Evolutionary conservation across 2,888 invertebrate species (phyloP), one percentile per base, ranked within the genome.

Genomic region (Philopedon plagiatum): DNA sequence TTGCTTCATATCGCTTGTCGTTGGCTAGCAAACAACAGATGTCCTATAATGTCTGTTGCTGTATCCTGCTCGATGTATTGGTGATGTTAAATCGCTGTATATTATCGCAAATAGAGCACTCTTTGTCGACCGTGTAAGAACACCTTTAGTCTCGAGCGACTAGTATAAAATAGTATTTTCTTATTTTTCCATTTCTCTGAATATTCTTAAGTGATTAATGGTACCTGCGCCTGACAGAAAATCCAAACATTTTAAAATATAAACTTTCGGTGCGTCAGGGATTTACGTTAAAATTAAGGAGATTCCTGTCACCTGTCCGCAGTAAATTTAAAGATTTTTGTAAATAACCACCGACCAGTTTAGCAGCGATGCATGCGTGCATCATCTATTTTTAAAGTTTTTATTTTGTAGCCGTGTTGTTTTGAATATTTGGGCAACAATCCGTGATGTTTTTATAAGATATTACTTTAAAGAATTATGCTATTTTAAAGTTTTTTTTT

Each of bases 331-430:
- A 39, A 39, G 58, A 58, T 58, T 58, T 57, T 58, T 37, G 58
- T 58, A 58, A 58, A 58, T 58, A 58, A 58, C 58, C 58, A 58
- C 58, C 58, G 58, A 21, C 58, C 58, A 58, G 39, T 39, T 39
- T 23, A 58, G 8, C 32, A 13, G 8, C n/a, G n/a, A n/a, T 39
- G 34, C 19, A 58, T 37, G 37, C 21, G 58, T 58, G 58, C 58
- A 58, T 58, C 56, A 8, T 15, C 39, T 39, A 39, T 39, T 58
- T 58, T 39, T 58, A 39, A 39, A 19, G 1, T 41, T 57, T 56
- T 58, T 57, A 57, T 37, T 58, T 19, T 39, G 18, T 58, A 15
- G 34, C 21, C 39, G 39, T 19, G 7, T 37, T 58, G 23, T 58
- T 58, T 58, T 23, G 13, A 26, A 54, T 4, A 7, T 15, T 34